phyloP scores from a whole-genome alignment of 2,113 vertebrate genomes.

The Planiliza haematocheilus region DNA sequence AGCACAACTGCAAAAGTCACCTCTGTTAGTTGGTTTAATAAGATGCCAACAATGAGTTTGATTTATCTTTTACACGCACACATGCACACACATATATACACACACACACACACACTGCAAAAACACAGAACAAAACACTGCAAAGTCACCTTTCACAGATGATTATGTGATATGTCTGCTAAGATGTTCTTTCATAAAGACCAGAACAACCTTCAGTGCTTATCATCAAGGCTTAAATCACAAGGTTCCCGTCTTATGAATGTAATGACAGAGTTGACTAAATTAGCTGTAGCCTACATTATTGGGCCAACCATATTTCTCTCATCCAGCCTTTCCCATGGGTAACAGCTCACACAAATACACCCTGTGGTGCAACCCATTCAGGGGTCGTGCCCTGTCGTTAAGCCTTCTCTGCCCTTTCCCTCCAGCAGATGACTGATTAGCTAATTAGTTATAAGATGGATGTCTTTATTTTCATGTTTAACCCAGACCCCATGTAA shows the following conservation, averaged over 20 bases:
- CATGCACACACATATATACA: too few species aligned
- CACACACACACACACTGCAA: neutral
- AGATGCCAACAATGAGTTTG: conserved; percentile 5
- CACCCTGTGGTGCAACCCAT: conserved; percentile 9
- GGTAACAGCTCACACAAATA: neutral
- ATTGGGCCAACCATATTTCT: conserved; percentile 12
- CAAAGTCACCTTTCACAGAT: conserved; percentile 13
- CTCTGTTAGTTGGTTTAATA: conserved; percentile 22
- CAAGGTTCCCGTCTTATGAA: too few species aligned
- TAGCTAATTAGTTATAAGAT: conserved; percentile 59
- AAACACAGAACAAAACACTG: neutral
- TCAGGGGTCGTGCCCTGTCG: conserved; percentile 15
- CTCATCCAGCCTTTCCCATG: neutral
- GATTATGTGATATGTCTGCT: neutral
- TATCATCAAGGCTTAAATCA: too few species aligned
- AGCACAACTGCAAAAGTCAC: conserved; percentile 43
- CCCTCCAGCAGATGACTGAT: conserved; percentile 46
- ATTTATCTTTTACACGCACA: conserved; percentile 1
- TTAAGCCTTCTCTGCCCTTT: conserved; percentile 35
- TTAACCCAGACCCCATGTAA: conserved; percentile 38
- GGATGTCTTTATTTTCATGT: conserved; percentile 46
- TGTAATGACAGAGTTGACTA: too few species aligned
- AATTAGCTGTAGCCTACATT: conserved; percentile 4
- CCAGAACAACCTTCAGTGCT: neutral
- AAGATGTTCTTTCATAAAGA: too few species aligned